Conservation (phyloP, 2,113 vertebrate species). For the Otocyon megalotis region DNA sequence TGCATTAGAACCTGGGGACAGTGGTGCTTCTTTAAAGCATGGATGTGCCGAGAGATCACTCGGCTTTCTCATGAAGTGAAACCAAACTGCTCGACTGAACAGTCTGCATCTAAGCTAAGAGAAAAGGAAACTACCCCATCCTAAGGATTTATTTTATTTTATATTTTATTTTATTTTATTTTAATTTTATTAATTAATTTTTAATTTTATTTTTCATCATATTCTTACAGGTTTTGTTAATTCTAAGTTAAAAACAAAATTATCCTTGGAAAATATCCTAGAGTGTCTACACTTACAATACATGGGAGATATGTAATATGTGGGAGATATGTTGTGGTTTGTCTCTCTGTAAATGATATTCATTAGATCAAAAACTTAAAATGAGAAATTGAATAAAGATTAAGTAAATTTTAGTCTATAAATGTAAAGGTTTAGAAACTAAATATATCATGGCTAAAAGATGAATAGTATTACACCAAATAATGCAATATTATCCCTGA, state of each 20-base stretch:
- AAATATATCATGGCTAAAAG: neutral
- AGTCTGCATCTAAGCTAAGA: slow-evolving; percentile 3
- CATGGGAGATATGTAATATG: neutral
- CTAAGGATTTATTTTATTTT: neutral
- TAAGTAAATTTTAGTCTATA: neutral
- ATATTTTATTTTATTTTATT: too few species aligned
- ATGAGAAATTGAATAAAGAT: neutral
- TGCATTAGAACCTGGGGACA: neutral
- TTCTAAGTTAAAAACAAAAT: neutral
- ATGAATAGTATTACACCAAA: neutral
- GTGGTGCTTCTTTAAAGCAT: neutral
- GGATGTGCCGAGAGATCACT: neutral
- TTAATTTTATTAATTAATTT: too few species aligned
- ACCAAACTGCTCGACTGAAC: neutral
- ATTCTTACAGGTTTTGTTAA: neutral
- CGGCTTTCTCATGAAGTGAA: neutral
- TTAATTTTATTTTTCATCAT: neutral
- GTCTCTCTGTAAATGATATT: neutral
- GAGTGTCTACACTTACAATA: neutral
- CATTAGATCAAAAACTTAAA: neutral
- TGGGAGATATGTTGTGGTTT: neutral
- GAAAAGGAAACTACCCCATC: neutral
- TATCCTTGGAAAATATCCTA: neutral
- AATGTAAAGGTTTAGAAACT: neutral
- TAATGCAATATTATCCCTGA: neutral